A percentile compares a stretch with the other conserved stretches of the same genome.
phyloP scores from a whole-genome alignment of 2,113 vertebrate species.

The Nettapus auritus region DNA sequence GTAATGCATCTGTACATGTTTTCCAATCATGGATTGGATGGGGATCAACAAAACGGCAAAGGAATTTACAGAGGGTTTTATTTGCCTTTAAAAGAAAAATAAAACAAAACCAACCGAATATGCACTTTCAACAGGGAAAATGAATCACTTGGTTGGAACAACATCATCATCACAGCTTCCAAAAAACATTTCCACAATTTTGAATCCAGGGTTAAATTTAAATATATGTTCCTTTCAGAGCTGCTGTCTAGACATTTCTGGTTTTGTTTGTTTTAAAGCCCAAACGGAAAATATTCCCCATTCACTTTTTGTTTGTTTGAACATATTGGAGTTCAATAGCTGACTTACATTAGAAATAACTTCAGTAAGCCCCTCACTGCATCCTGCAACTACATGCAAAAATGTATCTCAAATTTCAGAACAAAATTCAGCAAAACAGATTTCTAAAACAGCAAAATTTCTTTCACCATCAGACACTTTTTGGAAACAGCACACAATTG shows the following conservation, averaged over 20 bases:
- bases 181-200: background rate
- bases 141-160: background rate
- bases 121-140: background rate
- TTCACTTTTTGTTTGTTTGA: background rate
- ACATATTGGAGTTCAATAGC: background rate
- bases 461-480: background rate
- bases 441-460: background rate
- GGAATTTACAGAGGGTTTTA: background rate
- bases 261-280: background rate
- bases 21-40: background rate
- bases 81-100: no score
- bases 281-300: background rate
- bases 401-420: background rate
- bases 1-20: background rate
- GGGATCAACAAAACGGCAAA: background rate
- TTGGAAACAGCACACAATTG: background rate
- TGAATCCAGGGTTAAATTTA: background rate
- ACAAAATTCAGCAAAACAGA: background rate
- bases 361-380: background rate
- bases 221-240: background rate
- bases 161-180: background rate
- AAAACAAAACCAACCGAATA: background rate
- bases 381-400: background rate
- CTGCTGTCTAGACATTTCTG: background rate
- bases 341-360: background rate